Evolutionary conservation across 2,797 vertebrate species (phyloP).

Genomic region (Ispidina picta): DNA sequence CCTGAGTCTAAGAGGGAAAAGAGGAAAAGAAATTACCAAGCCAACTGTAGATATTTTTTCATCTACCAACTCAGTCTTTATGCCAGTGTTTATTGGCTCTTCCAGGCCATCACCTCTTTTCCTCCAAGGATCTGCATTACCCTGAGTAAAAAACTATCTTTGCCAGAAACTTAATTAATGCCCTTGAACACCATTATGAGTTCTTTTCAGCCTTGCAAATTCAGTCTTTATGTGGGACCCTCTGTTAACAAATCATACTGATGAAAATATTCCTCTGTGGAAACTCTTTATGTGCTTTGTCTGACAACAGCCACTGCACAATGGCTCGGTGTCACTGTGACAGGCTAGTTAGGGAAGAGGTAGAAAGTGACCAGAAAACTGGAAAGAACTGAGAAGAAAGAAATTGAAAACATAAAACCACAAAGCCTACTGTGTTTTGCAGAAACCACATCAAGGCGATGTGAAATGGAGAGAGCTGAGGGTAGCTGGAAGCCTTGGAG

Average conservation of each 20-base stretch:
- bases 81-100: background rate
- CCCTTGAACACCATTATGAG: background rate
- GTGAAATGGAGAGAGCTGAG: background rate
- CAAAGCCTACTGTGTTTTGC: background rate
- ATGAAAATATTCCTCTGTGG: background rate
- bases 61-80: background rate
- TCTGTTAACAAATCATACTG: background rate
- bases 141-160: background rate
- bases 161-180: slow-evolving; percentile 2
- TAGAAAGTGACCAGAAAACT: background rate
- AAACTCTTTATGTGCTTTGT: background rate
- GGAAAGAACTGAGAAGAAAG: background rate
- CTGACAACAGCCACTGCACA: rapidly evolving
- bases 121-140: background rate
- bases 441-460: background rate
- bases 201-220: background rate
- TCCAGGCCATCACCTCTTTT: background rate
- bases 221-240: background rate
- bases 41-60: background rate
- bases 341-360: background rate
- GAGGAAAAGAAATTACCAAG: background rate
- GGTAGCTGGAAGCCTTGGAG: background rate
- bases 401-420: background rate
- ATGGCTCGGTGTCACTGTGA: background rate
- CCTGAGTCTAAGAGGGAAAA: background rate